Evolutionary conservation across 2,888 invertebrate genomes (phyloP).

Genomic region (Boloria euphrosyne): DNA sequence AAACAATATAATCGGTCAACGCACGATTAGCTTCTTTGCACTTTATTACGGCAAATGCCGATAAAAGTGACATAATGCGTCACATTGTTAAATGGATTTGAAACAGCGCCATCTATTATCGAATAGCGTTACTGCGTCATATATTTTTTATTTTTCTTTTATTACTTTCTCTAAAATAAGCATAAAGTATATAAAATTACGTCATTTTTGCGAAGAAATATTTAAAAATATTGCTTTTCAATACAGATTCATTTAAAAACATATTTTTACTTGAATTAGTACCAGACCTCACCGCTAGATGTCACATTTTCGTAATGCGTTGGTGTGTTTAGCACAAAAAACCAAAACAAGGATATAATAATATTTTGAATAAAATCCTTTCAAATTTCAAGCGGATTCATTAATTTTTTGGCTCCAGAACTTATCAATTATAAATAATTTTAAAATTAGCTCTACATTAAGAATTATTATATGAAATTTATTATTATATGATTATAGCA

Average conservation of each 20-base stretch:
- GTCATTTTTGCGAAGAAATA: neutral
- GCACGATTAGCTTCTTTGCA: slow-evolving; percentile 63
- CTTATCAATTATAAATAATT: no score
- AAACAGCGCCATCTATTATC: slow-evolving; percentile 58
- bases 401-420: no score
- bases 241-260: neutral
- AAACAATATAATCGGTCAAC: slow-evolving; percentile 61
- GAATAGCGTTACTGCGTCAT: slow-evolving; percentile 34
- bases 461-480: no score
- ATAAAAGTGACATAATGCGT: slow-evolving; percentile 46
- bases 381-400: no score
- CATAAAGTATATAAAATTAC: no score
- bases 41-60: slow-evolving; percentile 42
- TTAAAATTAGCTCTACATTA: no score
- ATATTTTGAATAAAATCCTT: no score
- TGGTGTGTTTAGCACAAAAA: neutral
- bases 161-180: neutral
- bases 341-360: neutral
- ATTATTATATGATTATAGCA: no score
- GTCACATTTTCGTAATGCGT: slow-evolving; percentile 24
- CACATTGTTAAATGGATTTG: slow-evolving; percentile 34
- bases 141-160: neutral
- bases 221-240: neutral
- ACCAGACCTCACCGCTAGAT: slow-evolving; percentile 55
- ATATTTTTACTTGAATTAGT: slow-evolving; percentile 34